phyloP scores from a whole-genome alignment of 2,113 vertebrate genomes.

The Cisticola juncidis region DNA sequence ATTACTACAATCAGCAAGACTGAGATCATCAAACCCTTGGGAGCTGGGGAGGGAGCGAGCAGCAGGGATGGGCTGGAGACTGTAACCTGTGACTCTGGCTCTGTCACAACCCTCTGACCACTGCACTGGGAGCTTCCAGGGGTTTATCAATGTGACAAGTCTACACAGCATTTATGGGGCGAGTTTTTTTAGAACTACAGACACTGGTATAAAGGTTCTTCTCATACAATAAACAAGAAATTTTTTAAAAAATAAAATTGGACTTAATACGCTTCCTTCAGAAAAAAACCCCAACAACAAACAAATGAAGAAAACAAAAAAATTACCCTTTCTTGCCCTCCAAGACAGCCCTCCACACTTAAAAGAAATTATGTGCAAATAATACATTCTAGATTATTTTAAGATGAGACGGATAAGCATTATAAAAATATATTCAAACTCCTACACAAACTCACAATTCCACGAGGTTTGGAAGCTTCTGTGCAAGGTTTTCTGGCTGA shows the following conservation, averaged over 20 bases:
- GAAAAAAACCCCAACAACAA: background rate
- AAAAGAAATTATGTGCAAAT: background rate
- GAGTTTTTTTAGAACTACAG: background rate
- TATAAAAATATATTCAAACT: conserved; percentile 21
- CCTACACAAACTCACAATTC: conserved; percentile 89
- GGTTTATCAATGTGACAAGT: background rate
- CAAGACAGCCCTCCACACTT: background rate
- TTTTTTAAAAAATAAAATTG: background rate
- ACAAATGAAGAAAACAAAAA: background rate
- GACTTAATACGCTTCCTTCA: background rate
- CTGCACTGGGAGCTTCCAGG: background rate
- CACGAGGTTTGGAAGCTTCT: conserved; percentile 97
- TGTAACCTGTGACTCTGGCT: background rate
- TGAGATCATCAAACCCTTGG: background rate
- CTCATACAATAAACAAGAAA: background rate
- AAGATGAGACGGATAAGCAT: conserved; percentile 9
- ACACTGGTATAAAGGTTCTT: background rate
- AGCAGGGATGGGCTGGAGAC: background rate
- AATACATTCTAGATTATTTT: conserved; percentile 5
- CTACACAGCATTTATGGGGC: background rate
- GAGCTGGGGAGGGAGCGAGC: background rate
- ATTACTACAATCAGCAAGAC: background rate
- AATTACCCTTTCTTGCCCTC: background rate
- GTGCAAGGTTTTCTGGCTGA: conserved; percentile 96
- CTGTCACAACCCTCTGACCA: background rate